Evolutionary conservation across 1,140 invertebrate genomes (phyloP), one percentile per base, ranked within the genome.

Genomic region (Pentalonia nigronervosa): DNA sequence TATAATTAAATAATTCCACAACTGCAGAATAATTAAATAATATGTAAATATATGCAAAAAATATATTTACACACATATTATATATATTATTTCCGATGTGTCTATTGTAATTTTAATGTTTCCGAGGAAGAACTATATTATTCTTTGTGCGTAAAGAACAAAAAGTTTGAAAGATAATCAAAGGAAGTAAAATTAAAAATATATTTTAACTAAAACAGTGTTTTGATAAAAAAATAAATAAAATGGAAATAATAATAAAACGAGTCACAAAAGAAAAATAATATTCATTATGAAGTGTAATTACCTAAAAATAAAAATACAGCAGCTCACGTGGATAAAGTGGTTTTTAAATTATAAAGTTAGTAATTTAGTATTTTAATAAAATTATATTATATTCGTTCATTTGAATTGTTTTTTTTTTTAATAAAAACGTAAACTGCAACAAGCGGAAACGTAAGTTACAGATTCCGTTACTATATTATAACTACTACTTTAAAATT

Each of bases 71-170:
- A 50, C 14, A 50, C 14, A 83, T 83, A 36, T 83, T 83, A 83
- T 83, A 36, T 50, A 50, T 53, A 53, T 83, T 41, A 83, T 34
- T 23, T 87, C 84, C 41, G 45, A n/a, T 84, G 23, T 23, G 1
- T 84, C 25, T 84, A 84, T 87, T 87, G 84, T 47, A 48, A 17
- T 87, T 87, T 23, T 30, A 47, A 87, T 87, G 45, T 87, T 84
- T 2, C 25, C 3, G 41, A 84, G 25, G 6, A 84, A 84, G 23
- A 84, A 45, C 20, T 41, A 23, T 36, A 34, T 11, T 41, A 45
- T 84, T 84, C 23, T 45, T 84, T 84, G 83, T 30, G 7, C 36
- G 9, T 25, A 41, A 84, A 84, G 23, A 36, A 84, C 60, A 76
- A 76, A 41, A 84, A 36, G 6, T 84, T 84, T 25, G 23, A 11